phyloP scores from a whole-genome alignment of 2,888 invertebrate species.

The Philereme vetulata region DNA sequence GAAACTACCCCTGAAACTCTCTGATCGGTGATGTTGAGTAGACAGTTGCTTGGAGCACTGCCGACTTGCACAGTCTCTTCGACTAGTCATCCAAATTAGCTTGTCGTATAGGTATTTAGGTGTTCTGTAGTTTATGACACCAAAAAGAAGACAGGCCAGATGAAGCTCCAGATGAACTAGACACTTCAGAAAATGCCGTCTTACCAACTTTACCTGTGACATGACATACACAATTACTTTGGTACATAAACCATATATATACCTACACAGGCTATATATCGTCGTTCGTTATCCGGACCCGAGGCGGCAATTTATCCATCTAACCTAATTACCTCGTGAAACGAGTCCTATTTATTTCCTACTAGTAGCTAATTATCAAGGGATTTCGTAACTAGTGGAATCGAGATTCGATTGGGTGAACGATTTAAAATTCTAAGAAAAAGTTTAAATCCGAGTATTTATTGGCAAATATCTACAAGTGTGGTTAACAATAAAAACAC shows the following conservation, averaged over 20 bases:
- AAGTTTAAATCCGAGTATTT: not conserved
- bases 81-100: no score
- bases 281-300: constrained; percentile 57
- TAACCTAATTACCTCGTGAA: constrained; percentile 63
- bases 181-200: no score
- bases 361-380: constrained; percentile 33
- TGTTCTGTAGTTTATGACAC: no score
- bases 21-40: no score
- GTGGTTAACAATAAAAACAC: no score
- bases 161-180: no score
- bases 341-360: constrained; percentile 63
- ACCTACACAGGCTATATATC: constrained; percentile 28
- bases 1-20: no score
- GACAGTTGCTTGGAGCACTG: no score
- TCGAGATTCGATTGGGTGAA: constrained; percentile 14
- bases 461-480: no score
- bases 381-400: constrained; percentile 11
- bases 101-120: no score
- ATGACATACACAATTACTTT: constrained; percentile 19
- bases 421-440: not conserved
- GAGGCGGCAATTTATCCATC: constrained; percentile 62
- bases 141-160: no score
- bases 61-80: no score
- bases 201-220: not conserved
- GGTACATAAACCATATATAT: constrained; percentile 17